Evolutionary conservation across 2,113 vertebrate genomes (phyloP).

Genomic region (Aegotheles bennettii): DNA sequence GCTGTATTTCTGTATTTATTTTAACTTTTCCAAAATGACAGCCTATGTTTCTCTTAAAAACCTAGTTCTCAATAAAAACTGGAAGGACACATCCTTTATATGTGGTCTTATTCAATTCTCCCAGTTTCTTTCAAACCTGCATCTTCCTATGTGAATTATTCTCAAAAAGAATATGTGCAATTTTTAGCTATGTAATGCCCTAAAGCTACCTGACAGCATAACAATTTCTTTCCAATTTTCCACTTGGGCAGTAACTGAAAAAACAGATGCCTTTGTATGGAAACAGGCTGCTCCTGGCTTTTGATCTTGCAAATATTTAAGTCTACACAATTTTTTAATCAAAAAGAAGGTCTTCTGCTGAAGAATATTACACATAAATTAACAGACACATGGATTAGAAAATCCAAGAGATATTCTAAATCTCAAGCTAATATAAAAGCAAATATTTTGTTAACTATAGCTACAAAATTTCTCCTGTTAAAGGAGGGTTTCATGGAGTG

Average conservation of each 20-base stretch:
- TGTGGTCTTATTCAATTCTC: not conserved
- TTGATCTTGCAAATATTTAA: not conserved
- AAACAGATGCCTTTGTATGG: not conserved
- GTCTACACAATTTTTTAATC: not conserved
- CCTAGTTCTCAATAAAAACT: rapidly evolving
- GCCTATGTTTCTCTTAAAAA: not conserved
- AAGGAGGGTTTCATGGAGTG: not conserved
- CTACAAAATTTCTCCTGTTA: not conserved
- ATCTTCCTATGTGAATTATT: not conserved
- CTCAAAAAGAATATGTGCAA: not conserved
- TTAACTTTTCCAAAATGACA: not conserved
- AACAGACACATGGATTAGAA: not conserved
- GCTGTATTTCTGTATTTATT: not conserved
- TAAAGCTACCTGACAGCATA: not conserved
- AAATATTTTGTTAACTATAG: not conserved
- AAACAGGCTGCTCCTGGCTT: not conserved
- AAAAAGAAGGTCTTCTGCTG: not conserved
- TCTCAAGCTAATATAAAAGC: not conserved
- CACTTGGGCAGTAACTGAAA: conserved; percentile 3
- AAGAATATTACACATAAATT: not conserved
- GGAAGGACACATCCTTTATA: not conserved
- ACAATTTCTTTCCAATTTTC: conserved; percentile 27
- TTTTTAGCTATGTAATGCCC: not conserved
- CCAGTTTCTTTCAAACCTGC: not conserved
- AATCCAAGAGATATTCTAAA: not conserved